A percentile compares a stretch with the other conserved stretches of the same genome.
phyloP scores from a whole-genome alignment of 2,113 vertebrate species.

The Pontoporia blainvillei region DNA sequence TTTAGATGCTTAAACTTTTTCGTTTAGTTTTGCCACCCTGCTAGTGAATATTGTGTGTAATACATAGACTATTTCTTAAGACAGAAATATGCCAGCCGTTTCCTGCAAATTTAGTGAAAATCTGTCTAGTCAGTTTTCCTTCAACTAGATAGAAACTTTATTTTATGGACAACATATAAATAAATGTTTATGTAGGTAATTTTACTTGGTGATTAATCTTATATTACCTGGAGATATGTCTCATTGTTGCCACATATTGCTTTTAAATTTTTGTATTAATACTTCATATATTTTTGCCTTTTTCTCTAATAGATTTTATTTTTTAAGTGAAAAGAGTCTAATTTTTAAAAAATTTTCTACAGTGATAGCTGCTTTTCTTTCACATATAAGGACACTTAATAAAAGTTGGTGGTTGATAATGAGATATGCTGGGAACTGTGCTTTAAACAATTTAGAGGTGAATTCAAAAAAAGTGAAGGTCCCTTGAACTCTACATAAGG shows the following conservation, averaged over 20 bases:
- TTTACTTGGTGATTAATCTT: slow-evolving; percentile 3
- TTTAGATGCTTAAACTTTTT: not conserved
- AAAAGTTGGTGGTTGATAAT: not conserved
- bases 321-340: not conserved
- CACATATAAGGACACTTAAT: not conserved
- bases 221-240: not conserved
- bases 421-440: not conserved
- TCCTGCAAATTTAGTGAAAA: slow-evolving; percentile 22
- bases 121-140: not conserved
- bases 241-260: not conserved
- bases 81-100: not conserved
- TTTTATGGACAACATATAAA: not conserved
- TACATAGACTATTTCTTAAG: not conserved
- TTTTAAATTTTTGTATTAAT: slow-evolving; percentile 1
- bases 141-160: not conserved
- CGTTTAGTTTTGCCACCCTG: not conserved
- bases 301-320: not conserved
- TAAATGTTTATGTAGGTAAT: not conserved
- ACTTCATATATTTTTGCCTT: not conserved
- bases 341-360: not conserved
- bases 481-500: not conserved
- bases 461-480: not conserved
- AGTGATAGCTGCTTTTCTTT: not conserved
- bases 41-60: not conserved
- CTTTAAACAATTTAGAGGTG: not conserved